Evolutionary conservation across 1,140 invertebrate species (phyloP).

Genomic region (Drosophila kikkawai): DNA sequence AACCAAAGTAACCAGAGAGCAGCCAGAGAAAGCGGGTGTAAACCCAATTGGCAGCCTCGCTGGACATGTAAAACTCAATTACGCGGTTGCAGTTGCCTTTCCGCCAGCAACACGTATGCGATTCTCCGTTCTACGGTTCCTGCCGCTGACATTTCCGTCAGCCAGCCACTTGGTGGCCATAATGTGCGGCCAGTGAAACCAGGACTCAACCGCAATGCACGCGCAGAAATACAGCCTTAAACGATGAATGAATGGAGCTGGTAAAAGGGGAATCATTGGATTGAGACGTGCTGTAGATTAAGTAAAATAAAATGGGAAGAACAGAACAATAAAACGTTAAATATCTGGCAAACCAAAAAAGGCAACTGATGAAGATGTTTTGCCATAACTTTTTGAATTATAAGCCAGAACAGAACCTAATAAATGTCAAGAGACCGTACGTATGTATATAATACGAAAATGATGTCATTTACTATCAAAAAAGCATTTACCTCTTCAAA

Average conservation of each 20-base stretch:
- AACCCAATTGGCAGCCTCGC: constrained; percentile 21
- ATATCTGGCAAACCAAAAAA: background rate
- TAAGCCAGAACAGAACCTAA: background rate
- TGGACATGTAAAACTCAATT: constrained; percentile 69
- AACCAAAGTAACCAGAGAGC: constrained; percentile 3
- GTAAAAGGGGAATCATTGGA: background rate
- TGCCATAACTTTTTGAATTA: background rate
- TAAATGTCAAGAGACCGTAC: background rate
- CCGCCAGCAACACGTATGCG: constrained; percentile 17
- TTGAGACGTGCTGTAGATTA: background rate
- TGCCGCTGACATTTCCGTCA: constrained; percentile 36
- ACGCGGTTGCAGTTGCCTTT: constrained; percentile 30
- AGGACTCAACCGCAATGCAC: constrained; percentile 1
- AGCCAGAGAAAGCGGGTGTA: background rate
- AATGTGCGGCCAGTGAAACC: constrained; percentile 53
- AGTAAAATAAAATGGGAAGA: background rate
- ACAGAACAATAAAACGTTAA: background rate
- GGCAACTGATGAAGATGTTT: background rate
- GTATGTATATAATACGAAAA: too few species aligned
- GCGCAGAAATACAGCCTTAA: background rate
- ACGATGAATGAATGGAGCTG: background rate
- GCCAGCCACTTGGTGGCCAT: constrained; percentile 66
- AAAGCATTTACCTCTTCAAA: background rate
- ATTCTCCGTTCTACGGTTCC: background rate
- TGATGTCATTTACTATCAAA: background rate